These are phyloP conservation scores for Ptycholaimellus sp. DNA, from an alignment of 2,888 invertebrate species.

Conservation along the genomic window DNA sequence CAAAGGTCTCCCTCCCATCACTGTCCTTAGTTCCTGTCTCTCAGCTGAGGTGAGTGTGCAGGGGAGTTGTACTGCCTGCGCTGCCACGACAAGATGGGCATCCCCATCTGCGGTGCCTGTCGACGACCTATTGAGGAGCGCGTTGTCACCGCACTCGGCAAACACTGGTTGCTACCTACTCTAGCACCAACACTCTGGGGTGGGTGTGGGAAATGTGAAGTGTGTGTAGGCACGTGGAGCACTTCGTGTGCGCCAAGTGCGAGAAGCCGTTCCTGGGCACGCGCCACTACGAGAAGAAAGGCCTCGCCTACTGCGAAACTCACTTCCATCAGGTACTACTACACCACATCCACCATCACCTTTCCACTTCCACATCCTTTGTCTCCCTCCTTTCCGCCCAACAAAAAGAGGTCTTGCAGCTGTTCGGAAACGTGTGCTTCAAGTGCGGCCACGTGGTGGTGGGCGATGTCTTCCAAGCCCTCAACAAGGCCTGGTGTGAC, in stretches of 20 bases:
- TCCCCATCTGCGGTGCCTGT: neutral
- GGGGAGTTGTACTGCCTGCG: neutral
- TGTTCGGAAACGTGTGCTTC: conserved; percentile 89
- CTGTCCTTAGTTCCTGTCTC: no score
- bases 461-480: conserved; percentile 67
- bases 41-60: no score
- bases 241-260: neutral
- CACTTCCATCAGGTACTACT: neutral
- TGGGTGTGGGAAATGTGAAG: no score
- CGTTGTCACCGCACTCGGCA: neutral
- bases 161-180: no score
- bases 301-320: neutral
- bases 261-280: neutral
- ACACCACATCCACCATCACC: neutral
- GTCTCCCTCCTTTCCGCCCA: no score
- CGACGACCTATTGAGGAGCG: neutral
- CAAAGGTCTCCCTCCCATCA: no score
- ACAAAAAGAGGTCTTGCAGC: conserved; percentile 35
- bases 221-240: no score
- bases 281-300: neutral
- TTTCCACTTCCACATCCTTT: no score
- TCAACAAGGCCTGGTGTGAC: conserved; percentile 95
- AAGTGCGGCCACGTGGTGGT: conserved; percentile 90
- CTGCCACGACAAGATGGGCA: neutral
- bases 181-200: no score